phyloP scores from a whole-genome alignment of 1,140 invertebrate species.

The Trypoxylus dichotomus region DNA sequence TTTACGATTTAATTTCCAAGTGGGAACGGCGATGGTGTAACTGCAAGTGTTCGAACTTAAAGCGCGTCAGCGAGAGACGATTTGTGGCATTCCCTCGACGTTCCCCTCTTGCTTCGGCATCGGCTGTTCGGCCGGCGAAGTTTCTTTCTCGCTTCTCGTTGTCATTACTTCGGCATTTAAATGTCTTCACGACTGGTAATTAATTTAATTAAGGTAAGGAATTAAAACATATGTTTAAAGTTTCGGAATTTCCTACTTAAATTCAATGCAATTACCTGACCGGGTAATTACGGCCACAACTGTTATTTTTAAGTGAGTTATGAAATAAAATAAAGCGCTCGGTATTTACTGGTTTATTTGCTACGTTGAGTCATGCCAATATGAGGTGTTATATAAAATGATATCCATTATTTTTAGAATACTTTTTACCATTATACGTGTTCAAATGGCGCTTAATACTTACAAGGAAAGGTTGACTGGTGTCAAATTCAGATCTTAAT shows the following conservation, averaged over 20 bases:
- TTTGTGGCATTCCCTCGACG: neutral
- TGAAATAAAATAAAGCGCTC: neutral
- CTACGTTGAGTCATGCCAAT: neutral
- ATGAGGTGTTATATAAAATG: neutral
- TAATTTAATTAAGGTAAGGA: neutral
- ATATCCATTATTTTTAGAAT: no score
- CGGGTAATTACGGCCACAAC: neutral
- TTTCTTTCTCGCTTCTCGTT: neutral
- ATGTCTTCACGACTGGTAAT: conserved; percentile 3
- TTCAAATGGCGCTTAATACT: no score
- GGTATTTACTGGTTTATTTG: neutral
- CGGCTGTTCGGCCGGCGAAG: neutral
- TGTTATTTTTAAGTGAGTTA: neutral
- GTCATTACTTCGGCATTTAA: conserved; percentile 19
- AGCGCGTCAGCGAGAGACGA: neutral
- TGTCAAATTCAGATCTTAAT: no score
- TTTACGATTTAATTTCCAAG: conserved; percentile 16
- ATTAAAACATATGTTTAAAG: conserved; percentile 23
- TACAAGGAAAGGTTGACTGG: no score
- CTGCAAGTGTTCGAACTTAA: conserved; percentile 2
- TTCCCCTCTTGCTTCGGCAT: neutral
- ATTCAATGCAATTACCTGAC: neutral
- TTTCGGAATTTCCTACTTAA: conserved; percentile 14
- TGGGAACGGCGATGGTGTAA: neutral
- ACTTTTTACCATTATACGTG: no score